Percentiles rank a stretch among this genome's conserved stretches.
Conservation (phyloP, 92 coral and sea anemone species). For the Epizoanthus stellaris region DNA sequence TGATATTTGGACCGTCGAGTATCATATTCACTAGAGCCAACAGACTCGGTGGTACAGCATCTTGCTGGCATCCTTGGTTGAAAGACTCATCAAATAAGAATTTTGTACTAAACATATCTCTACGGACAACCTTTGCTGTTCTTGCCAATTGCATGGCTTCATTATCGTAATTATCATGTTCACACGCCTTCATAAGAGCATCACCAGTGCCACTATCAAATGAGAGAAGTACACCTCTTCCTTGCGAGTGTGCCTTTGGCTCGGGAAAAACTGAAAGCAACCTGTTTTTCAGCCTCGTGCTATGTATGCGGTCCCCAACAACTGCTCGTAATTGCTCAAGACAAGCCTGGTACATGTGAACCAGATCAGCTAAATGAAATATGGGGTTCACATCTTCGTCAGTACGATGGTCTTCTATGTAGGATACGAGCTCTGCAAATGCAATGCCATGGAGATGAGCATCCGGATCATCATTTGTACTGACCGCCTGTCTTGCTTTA, state of each 20-base stretch:
- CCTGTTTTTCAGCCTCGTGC: slow-evolving; percentile 31
- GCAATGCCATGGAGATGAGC: slow-evolving; percentile 20
- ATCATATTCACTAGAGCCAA: slow-evolving; percentile 38
- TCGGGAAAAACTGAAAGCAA: slow-evolving; percentile 16
- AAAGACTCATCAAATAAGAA: neutral
- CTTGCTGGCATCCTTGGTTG: neutral
- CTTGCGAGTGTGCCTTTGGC: neutral
- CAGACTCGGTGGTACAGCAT: slow-evolving; percentile 4
- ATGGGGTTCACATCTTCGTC: neutral
- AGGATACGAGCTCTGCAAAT: slow-evolving; percentile 46
- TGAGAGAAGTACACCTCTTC: neutral
- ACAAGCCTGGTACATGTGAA: slow-evolving; percentile 2
- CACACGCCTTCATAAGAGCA: slow-evolving; percentile 21
- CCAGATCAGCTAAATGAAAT: slow-evolving; percentile 30
- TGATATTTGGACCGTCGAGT: neutral
- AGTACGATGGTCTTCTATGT: slow-evolving; percentile 23
- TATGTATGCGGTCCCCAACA: slow-evolving; percentile 18
- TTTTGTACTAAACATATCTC: slow-evolving; percentile 12
- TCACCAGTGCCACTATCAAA: slow-evolving; percentile 1
- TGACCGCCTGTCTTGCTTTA: neutral
- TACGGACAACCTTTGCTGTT: slow-evolving; percentile 13
- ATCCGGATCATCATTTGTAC: neutral
- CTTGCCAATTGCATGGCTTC: slow-evolving; percentile 8
- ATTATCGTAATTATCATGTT: slow-evolving; percentile 10
- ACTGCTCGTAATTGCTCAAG: slow-evolving; percentile 19